A percentile compares a stretch with the other conserved stretches of the same genome.
Evolutionary conservation across 2,113 vertebrate species (phyloP).

Genomic region (Electrona antarctica): DNA sequence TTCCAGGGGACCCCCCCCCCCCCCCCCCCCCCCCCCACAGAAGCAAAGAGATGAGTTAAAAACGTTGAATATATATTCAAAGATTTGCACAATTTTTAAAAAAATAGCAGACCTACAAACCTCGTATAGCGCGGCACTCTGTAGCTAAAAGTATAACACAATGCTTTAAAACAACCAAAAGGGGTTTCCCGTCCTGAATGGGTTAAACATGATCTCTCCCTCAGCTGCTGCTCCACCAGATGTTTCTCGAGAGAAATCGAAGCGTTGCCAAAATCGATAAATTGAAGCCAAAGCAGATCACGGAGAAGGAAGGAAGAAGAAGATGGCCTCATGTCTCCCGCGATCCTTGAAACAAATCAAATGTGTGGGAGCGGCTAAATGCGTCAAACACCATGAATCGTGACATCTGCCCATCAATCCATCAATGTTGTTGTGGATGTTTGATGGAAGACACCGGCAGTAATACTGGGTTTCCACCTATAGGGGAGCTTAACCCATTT

Average conservation of each 20-base stretch:
- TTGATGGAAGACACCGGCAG: conserved; percentile 30
- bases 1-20: too few species aligned
- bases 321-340: conserved; percentile 2
- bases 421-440: conserved; percentile 43
- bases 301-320: not conserved
- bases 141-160: too few species aligned
- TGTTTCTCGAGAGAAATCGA: not conserved
- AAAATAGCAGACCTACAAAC: too few species aligned
- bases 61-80: too few species aligned
- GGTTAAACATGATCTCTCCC: conserved; percentile 27
- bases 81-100: too few species aligned
- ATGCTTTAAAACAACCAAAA: too few species aligned
- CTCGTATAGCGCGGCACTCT: too few species aligned
- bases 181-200: too few species aligned
- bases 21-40: too few species aligned
- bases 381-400: not conserved
- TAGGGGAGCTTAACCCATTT: conserved; percentile 27
- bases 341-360: conserved; percentile 22
- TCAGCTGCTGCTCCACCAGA: conserved; percentile 28
- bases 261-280: conserved; percentile 21
- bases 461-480: conserved; percentile 40
- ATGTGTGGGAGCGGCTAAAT: too few species aligned
- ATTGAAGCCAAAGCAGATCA: conserved; percentile 39
- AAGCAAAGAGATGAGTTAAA: too few species aligned
- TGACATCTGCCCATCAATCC: conserved; percentile 4